Conservation (phyloP, 2,797 vertebrate species). For the Carapus acus region DNA sequence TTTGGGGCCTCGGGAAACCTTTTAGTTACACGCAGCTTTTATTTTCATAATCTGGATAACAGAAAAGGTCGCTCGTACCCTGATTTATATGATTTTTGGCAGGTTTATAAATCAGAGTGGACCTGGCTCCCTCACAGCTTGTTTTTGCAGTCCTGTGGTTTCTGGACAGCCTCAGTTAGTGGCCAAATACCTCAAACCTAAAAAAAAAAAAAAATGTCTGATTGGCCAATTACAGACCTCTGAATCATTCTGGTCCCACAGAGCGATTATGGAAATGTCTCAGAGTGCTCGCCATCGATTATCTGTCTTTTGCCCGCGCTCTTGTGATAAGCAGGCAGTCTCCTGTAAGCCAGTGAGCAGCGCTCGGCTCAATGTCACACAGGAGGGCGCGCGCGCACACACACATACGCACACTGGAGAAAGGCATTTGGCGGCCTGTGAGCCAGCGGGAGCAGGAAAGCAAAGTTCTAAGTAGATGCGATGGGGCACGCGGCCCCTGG, state of each 20-base stretch:
- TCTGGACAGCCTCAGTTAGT: neutral
- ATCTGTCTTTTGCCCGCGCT: slow-evolving; percentile 21
- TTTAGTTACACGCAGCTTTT: too few species aligned
- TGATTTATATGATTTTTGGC: neutral
- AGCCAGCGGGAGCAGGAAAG: slow-evolving; percentile 37
- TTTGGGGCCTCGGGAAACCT: too few species aligned
- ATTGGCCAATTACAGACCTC: neutral
- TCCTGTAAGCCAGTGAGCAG: slow-evolving; percentile 52
- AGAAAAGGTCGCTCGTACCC: slow-evolving; percentile 4
- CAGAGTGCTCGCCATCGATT: slow-evolving; percentile 4
- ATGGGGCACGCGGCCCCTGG: slow-evolving; percentile 30
- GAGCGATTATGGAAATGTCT: neutral
- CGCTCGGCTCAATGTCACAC: slow-evolving; percentile 26
- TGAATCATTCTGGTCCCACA: slow-evolving; percentile 2
- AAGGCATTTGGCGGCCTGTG: slow-evolving; percentile 37
- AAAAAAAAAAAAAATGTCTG: neutral
- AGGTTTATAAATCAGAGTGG: slow-evolving; percentile 8
- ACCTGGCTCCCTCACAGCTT: neutral
- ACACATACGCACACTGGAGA: slow-evolving; percentile 26
- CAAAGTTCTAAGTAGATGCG: slow-evolving; percentile 42
- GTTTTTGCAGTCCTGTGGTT: neutral
- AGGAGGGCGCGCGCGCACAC: too few species aligned
- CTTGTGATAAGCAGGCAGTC: slow-evolving; percentile 34
- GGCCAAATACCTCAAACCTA: neutral
- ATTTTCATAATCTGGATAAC: slow-evolving; percentile 14